Percentiles rank a stretch among this genome's conserved stretches.
Conservation (phyloP, 2,797 vertebrate genomes). For the Aeoliscus strigatus region DNA sequence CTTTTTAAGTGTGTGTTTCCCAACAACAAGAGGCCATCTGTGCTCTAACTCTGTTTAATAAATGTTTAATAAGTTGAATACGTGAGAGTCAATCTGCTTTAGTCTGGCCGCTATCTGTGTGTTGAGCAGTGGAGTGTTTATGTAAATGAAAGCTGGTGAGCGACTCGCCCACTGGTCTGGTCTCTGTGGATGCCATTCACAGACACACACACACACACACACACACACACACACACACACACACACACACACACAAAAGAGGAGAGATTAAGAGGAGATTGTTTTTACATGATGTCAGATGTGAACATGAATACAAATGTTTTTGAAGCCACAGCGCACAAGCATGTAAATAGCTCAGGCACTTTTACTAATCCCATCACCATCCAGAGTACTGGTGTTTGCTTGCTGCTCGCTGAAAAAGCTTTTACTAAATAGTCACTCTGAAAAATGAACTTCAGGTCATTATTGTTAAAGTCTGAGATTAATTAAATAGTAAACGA, state of each 20-base stretch:
- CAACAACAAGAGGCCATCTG: conserved; percentile 20
- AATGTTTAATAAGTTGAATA: conserved; percentile 61
- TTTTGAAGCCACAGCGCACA: conserved; percentile 2
- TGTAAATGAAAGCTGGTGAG: conserved; percentile 47
- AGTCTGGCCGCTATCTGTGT: conserved; percentile 29
- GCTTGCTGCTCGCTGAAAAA: conserved; percentile 15
- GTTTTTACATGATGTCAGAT: conserved; percentile 33
- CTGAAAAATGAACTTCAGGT: conserved; percentile 46
- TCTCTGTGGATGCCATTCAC: conserved; percentile 36
- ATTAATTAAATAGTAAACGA: conserved; percentile 61
- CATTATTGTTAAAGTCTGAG: conserved; percentile 42
- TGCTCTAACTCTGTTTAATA: conserved; percentile 55
- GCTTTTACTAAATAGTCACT: conserved; percentile 42
- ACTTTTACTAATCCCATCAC: conserved; percentile 11
- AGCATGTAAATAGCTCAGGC: conserved; percentile 1
- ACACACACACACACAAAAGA: conserved; percentile 34
- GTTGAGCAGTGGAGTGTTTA: conserved; percentile 60
- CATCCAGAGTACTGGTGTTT: conserved; percentile 15
- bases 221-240: conserved; percentile 35
- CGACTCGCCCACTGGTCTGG: conserved; percentile 37
- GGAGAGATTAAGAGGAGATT: conserved; percentile 25
- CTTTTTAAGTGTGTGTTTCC: conserved; percentile 36
- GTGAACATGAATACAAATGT: conserved; percentile 13
- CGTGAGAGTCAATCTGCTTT: conserved; percentile 54
- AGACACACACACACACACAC: conserved; percentile 27